phyloP scores from a whole-genome alignment of 2,888 invertebrate genomes.

The Ceramica pisi region DNA sequence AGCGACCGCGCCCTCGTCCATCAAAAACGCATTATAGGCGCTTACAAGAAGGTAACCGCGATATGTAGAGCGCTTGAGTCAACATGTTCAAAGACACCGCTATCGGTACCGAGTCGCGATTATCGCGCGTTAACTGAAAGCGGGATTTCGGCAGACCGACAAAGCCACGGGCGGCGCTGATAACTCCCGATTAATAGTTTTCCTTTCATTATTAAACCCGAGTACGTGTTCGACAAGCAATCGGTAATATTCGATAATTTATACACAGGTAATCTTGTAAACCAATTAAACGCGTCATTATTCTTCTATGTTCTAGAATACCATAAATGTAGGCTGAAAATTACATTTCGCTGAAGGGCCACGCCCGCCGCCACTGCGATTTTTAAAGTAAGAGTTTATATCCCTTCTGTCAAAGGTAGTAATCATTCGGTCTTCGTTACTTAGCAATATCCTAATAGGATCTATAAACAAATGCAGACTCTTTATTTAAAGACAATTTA shows the following conservation, averaged over 20 bases:
- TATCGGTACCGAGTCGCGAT: conserved; percentile 82
- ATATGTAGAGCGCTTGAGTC: conserved; percentile 82
- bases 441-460: neutral
- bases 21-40: conserved; percentile 87
- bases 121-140: conserved; percentile 85
- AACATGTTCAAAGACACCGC: conserved; percentile 87
- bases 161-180: conserved; percentile 81
- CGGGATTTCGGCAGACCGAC: conserved; percentile 89
- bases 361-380: neutral
- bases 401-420: neutral
- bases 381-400: neutral
- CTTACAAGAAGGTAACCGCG: conserved; percentile 83
- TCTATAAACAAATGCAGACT: neutral
- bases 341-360: neutral
- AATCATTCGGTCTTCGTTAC: neutral
- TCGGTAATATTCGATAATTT: conserved; percentile 75
- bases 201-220: conserved; percentile 79
- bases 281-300: conserved; percentile 36
- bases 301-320: neutral
- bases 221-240: conserved; percentile 83
- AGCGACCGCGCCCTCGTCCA: conserved; percentile 85
- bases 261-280: conserved; percentile 78
- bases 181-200: conserved; percentile 88
- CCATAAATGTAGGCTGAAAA: neutral
- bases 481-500: neutral